phyloP scores from a whole-genome alignment of 1,140 invertebrate species.

The Rhynchophorus ferrugineus region DNA sequence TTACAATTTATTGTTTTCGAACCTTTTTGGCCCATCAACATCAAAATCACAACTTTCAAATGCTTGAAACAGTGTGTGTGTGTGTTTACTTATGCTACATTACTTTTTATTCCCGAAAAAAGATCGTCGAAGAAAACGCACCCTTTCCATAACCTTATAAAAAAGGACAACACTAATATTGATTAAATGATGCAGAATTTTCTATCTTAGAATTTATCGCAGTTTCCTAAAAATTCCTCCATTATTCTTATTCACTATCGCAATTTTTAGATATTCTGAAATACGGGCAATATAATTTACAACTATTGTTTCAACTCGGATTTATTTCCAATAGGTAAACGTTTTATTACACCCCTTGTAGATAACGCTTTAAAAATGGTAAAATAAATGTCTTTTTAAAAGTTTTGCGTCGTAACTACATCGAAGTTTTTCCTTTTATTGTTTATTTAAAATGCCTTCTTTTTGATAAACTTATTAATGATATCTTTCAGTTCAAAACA shows the following conservation, averaged over 20 bases:
- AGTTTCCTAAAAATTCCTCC: constrained; percentile 7
- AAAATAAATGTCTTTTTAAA: constrained; percentile 7
- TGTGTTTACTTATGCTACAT: too few species aligned
- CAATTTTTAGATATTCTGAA: constrained; percentile 6
- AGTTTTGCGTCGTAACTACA: constrained; percentile 9
- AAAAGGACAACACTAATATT: background rate
- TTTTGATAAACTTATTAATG: too few species aligned
- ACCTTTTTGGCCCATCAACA: too few species aligned
- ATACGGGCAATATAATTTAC: constrained; percentile 11
- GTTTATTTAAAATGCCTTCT: too few species aligned
- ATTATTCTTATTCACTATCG: constrained; percentile 14
- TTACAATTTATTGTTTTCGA: too few species aligned
- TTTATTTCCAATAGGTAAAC: constrained; percentile 10
- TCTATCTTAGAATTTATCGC: background rate
- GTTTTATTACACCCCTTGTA: constrained; percentile 10
- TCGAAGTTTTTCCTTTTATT: constrained; percentile 1
- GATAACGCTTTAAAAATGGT: constrained; percentile 8
- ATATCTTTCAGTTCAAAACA: too few species aligned
- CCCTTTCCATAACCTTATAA: too few species aligned
- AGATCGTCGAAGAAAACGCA: too few species aligned
- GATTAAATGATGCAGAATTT: constrained; percentile 4
- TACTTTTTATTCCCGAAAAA: too few species aligned
- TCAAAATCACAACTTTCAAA: too few species aligned
- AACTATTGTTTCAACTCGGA: constrained; percentile 7
- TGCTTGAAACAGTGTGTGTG: too few species aligned